Conservation (phyloP, 2,888 invertebrate genomes). For the Yponomeuta plumbellus region DNA sequence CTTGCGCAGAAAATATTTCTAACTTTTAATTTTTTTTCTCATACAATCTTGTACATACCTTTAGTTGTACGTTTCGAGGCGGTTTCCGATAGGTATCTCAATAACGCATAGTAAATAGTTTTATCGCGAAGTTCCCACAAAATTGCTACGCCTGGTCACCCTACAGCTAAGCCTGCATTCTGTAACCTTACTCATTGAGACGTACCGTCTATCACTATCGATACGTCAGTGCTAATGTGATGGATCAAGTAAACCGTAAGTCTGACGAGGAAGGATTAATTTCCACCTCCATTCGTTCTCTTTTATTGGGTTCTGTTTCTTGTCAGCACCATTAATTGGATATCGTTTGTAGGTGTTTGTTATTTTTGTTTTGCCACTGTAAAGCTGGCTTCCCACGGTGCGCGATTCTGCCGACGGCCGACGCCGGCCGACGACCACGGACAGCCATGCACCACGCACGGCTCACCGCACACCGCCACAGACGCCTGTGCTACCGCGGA, state of each 20-base stretch:
- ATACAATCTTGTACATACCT: no score
- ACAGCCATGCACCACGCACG: no score
- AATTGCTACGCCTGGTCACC: background rate
- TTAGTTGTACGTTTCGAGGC: no score
- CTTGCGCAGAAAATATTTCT: no score
- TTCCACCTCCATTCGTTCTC: background rate
- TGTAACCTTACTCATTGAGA: background rate
- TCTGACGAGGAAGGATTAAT: background rate
- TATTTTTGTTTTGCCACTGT: no score
- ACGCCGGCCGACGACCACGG: no score
- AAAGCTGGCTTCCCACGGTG: no score
- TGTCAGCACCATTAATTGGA: background rate
- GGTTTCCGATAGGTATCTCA: background rate
- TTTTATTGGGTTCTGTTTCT: background rate
- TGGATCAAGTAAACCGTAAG: background rate
- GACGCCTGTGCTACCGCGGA: no score
- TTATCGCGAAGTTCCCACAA: background rate
- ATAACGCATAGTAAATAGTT: background rate
- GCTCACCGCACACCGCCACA: no score
- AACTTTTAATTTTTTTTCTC: no score
- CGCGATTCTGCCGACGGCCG: no score
- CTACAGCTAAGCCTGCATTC: background rate
- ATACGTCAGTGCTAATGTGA: background rate
- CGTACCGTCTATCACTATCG: background rate
- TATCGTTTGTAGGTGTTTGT: no score